phyloP scores from a whole-genome alignment of 2,113 vertebrate species.

The Danionella cerebrum region DNA sequence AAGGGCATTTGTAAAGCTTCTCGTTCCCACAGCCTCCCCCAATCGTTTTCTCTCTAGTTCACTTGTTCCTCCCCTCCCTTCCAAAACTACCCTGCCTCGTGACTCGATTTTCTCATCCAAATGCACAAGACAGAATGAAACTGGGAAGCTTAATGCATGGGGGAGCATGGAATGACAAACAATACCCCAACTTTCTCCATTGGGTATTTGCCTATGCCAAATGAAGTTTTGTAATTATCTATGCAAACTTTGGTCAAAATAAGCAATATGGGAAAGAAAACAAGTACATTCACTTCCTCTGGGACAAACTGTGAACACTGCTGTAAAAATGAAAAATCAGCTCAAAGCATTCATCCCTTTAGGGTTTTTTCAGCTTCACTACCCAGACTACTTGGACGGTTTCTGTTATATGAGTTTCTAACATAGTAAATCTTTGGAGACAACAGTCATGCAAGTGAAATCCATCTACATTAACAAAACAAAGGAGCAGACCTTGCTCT shows the following conservation, averaged over 20 bases:
- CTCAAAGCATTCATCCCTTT: background rate
- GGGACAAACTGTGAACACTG: background rate
- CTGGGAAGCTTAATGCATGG: constrained; percentile 1
- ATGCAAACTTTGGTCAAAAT: constrained; percentile 3
- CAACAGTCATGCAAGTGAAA: background rate
- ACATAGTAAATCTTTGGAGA: background rate
- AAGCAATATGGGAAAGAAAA: constrained; percentile 6
- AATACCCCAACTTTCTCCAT: background rate
- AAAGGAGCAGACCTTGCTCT: background rate
- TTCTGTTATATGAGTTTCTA: background rate
- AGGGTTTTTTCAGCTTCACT: background rate
- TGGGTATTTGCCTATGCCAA: constrained; percentile 12
- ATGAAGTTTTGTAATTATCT: background rate
- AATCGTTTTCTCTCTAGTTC: background rate
- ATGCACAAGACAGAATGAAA: constrained; percentile 29
- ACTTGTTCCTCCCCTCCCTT: background rate
- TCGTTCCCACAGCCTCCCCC: background rate
- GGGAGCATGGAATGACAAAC: background rate
- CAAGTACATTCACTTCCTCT: too few species aligned
- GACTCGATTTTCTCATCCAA: constrained; percentile 1
- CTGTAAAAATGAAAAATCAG: background rate
- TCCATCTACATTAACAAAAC: background rate
- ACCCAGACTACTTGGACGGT: background rate
- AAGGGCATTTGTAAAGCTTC: constrained; percentile 35
- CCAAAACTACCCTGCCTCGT: background rate